Base-by-base conservation (phyloP, 2,888 invertebrate species). In the Gortyna flavago region DNA sequence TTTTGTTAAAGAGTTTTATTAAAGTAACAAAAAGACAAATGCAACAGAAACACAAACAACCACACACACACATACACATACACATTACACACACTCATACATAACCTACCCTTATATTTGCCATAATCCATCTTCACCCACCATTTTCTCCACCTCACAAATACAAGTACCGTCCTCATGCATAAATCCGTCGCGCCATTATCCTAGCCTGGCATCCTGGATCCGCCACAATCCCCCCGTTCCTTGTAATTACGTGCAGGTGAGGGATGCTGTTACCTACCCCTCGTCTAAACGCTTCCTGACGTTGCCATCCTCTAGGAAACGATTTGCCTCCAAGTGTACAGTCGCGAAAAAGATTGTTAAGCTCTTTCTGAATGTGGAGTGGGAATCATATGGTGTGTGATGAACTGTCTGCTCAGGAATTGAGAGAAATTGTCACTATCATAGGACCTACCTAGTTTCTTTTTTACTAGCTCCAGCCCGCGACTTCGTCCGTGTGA, bases 231-330 rank as follows among this genome's bases (percentile, higher is more conserved):
- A 91, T 88, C 87, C 85, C 38, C 38, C 67, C 72, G 68, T 78
- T 69, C 82, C 86, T 79, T 87, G 89, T 89, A 91, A 91, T 92
- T 91, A 90, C 87, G 79, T 59, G 71, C 88, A 89, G 90, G 89
- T 90, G 89, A 85, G 89, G 88, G 88, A 89, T 66, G 65, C 88
- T 85, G 89, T 89, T 89, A 89, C 75, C 65, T 57, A 65, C 87
- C 83, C 77, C 77, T 72, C 79, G 79, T 65, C 79, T 89, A 90
- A 91, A 86, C 75, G 85, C 72, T 90, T 92, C 92, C 92, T 81
- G 81, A 74, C 74, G 76, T 48, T 72, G 74, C 81, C 85, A 84
- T 90, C 86, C 89, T 88, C 75, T 62, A 87, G 91, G 91, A 91
- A 90, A 85, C 90, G 88, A 90, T 92, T 91, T 91, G 87, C 72